Conservation (phyloP, 2,113 vertebrate genomes). For the Serinus canaria region DNA sequence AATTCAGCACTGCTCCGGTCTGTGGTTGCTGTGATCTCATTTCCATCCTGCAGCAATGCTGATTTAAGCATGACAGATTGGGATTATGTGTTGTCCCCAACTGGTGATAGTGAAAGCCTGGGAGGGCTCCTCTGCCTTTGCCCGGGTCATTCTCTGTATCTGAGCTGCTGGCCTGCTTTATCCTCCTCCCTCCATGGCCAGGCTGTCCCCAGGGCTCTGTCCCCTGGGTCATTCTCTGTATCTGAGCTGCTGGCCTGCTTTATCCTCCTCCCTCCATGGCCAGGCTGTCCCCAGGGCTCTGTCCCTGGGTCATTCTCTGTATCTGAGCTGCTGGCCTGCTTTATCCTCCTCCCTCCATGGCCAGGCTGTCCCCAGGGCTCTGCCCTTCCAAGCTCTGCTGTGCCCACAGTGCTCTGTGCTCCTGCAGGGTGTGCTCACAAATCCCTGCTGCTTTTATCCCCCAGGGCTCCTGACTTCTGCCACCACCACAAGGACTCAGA, state of each 20-base stretch:
- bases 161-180: background rate
- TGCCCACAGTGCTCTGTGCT: background rate
- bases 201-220: background rate
- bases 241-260: too few relatives aligned
- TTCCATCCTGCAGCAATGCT: background rate
- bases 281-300: too few relatives aligned
- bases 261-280: too few relatives aligned
- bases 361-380: background rate
- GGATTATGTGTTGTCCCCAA: background rate
- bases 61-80: background rate
- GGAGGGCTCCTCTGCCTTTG: background rate
- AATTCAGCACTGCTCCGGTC: background rate
- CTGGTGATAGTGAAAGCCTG: background rate
- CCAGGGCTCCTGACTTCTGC: background rate
- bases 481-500: rapidly evolving
- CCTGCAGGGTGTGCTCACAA: background rate
- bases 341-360: too few relatives aligned
- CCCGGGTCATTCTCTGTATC: background rate
- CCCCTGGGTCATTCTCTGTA: too few relatives aligned
- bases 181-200: rapidly evolving
- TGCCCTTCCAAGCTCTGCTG: background rate
- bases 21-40: background rate
- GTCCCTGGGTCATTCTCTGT: too few relatives aligned
- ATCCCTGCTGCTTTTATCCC: background rate
- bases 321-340: too few relatives aligned